Conservation (phyloP, 2,888 invertebrate genomes). For the Sesia bembeciformis region DNA sequence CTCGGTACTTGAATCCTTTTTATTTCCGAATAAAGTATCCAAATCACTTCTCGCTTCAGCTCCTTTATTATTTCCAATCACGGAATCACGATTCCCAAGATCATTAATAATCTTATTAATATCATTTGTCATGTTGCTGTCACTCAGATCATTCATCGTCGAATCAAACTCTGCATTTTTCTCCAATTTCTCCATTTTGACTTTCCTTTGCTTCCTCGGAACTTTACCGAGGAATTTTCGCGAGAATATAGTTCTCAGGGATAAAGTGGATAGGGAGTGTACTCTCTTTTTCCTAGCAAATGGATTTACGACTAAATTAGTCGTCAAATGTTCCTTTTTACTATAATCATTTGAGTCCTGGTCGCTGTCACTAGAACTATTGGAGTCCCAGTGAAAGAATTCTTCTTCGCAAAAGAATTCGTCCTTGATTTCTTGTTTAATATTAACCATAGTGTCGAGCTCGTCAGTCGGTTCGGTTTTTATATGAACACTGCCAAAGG, state of each 20-base stretch:
- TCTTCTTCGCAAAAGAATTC: constrained; percentile 24
- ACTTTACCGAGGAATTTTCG: constrained; percentile 34
- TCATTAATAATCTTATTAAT: constrained; percentile 32
- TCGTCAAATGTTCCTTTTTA: constrained; percentile 10
- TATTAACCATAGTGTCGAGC: constrained; percentile 36
- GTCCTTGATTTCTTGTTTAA: constrained; percentile 27
- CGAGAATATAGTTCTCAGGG: constrained; percentile 45
- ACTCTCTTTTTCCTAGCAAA: constrained; percentile 15
- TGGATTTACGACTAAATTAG: neutral
- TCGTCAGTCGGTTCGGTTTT: constrained; percentile 22
- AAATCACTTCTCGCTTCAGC: constrained; percentile 9
- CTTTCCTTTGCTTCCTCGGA: constrained; percentile 28
- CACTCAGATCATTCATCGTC: constrained; percentile 12
- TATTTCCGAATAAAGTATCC: constrained; percentile 7
- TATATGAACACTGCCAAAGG: constrained; percentile 13
- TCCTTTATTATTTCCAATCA: constrained; percentile 6
- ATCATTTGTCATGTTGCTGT: constrained; percentile 18
- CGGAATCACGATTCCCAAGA: constrained; percentile 17
- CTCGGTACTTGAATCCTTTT: neutral
- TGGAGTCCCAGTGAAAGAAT: constrained; percentile 46
- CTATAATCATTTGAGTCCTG: constrained; percentile 9
- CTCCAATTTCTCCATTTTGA: constrained; percentile 15
- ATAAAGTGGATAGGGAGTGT: constrained; percentile 23
- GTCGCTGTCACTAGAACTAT: constrained; percentile 15
- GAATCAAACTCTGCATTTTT: constrained; percentile 10